Evolutionary conservation across 2,888 invertebrate genomes (phyloP).

Genomic region (Epsilonema sp.): DNA sequence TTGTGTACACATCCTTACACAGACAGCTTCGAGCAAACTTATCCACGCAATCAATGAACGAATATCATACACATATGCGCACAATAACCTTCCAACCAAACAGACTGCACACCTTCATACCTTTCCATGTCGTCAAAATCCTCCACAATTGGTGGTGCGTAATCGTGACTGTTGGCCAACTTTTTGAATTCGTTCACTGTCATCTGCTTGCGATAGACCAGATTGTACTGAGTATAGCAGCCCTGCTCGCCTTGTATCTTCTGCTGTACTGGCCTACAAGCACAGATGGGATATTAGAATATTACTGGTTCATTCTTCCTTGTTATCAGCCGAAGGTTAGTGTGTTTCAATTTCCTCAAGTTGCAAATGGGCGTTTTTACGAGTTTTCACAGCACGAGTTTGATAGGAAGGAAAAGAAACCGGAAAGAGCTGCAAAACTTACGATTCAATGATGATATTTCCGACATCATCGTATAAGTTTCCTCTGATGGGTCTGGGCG

Average conservation of each 20-base stretch:
- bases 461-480: slow-evolving; percentile 50
- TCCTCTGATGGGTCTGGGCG: slow-evolving; percentile 48
- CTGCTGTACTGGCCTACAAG: slow-evolving; percentile 59
- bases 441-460: slow-evolving; percentile 32
- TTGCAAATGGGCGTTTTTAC: too few species aligned
- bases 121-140: slow-evolving; percentile 32
- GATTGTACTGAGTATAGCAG: slow-evolving; percentile 77
- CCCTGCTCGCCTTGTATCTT: slow-evolving; percentile 85
- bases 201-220: slow-evolving; percentile 76
- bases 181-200: slow-evolving; percentile 68
- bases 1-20: too few species aligned
- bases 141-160: slow-evolving; percentile 22
- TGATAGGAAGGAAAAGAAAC: neutral
- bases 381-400: neutral
- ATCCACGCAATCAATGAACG: too few species aligned
- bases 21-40: too few species aligned
- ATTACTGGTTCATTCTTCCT: too few species aligned
- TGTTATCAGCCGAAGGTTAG: too few species aligned
- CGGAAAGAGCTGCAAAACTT: slow-evolving; percentile 7
- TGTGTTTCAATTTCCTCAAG: too few species aligned
- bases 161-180: slow-evolving; percentile 44
- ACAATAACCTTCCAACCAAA: too few species aligned
- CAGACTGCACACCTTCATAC: slow-evolving; percentile 6
- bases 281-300: neutral
- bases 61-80: too few species aligned